These are phyloP conservation scores for Onthophagus taurus DNA, from an alignment of 1,140 invertebrate genomes.

Conservation along the genomic window DNA sequence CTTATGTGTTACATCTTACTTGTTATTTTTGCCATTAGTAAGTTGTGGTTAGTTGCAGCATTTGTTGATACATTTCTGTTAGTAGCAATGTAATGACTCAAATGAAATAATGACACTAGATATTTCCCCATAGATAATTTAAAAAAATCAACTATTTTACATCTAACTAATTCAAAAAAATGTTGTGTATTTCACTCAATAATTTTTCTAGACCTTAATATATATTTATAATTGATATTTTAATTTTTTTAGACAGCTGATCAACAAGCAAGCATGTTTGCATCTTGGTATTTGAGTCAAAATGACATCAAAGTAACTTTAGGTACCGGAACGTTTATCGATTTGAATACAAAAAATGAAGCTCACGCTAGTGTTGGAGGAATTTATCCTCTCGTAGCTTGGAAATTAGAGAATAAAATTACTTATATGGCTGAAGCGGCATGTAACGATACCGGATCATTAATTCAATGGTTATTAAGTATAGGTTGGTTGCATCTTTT, in stretches of 20 bases:
- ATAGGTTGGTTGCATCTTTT: conserved; percentile 47
- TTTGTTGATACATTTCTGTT: too few relatives aligned
- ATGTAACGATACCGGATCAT: conserved; percentile 76
- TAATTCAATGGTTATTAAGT: conserved; percentile 77
- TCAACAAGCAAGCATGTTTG: conserved; percentile 85
- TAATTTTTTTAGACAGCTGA: conserved; percentile 61
- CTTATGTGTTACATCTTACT: too few relatives aligned
- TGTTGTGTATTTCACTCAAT: too few relatives aligned
- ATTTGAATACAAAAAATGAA: conserved; percentile 72
- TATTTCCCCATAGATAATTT: too few relatives aligned
- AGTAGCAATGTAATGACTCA: too few relatives aligned
- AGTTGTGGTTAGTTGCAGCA: too few relatives aligned
- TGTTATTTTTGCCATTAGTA: too few relatives aligned
- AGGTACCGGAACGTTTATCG: conserved; percentile 89
- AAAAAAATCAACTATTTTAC: too few relatives aligned
- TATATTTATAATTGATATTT: too few relatives aligned
- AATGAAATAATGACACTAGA: too few relatives aligned
- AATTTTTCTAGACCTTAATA: too few relatives aligned
- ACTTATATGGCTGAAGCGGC: conserved; percentile 76
- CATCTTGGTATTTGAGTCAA: conserved; percentile 70
- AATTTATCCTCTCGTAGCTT: conserved; percentile 85
- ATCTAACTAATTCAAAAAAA: too few relatives aligned
- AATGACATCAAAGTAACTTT: conserved; percentile 88
- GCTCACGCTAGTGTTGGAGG: conserved; percentile 70
- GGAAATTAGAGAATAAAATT: conserved; percentile 63